Conservation (phyloP, 2,888 invertebrate species). For the Kuschelorhynchus macadamiae region DNA sequence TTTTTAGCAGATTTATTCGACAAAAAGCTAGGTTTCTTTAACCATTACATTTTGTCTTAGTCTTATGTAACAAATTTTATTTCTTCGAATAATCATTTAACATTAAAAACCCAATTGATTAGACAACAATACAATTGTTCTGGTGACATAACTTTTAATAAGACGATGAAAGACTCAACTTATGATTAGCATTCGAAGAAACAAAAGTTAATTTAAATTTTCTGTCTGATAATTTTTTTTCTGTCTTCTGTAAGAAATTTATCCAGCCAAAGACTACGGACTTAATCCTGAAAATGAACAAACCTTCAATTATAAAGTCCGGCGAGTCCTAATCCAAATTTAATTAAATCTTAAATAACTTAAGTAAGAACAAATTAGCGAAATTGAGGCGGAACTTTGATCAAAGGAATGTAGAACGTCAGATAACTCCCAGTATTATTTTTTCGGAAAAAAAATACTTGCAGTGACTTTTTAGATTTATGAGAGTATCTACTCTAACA, state of each 20-base stretch:
- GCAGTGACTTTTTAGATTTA: too few species aligned
- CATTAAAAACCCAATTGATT: too few species aligned
- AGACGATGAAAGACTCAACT: too few species aligned
- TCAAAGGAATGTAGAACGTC: slow-evolving; percentile 11
- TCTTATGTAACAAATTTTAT: too few species aligned
- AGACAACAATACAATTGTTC: too few species aligned
- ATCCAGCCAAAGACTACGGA: slow-evolving; percentile 20
- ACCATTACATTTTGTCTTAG: too few species aligned
- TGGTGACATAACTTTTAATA: too few species aligned
- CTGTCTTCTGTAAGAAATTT: slow-evolving; percentile 14
- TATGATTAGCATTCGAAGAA: neutral
- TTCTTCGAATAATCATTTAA: too few species aligned
- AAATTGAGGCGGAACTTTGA: slow-evolving; percentile 16
- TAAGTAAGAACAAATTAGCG: slow-evolving; percentile 32
- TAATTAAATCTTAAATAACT: slow-evolving; percentile 47
- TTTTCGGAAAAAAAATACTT: neutral
- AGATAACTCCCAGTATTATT: too few species aligned
- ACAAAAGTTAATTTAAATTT: slow-evolving; percentile 20
- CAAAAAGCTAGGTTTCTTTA: too few species aligned
- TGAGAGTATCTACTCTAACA: too few species aligned
- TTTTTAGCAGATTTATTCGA: too few species aligned
- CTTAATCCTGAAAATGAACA: slow-evolving; percentile 47
- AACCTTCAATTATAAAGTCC: slow-evolving; percentile 46
- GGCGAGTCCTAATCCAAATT: slow-evolving; percentile 40
- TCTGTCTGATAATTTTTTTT: slow-evolving; percentile 3